Evolutionary conservation across 2,888 invertebrate species (phyloP).

Genomic region (Orthonevra nobilis): DNA sequence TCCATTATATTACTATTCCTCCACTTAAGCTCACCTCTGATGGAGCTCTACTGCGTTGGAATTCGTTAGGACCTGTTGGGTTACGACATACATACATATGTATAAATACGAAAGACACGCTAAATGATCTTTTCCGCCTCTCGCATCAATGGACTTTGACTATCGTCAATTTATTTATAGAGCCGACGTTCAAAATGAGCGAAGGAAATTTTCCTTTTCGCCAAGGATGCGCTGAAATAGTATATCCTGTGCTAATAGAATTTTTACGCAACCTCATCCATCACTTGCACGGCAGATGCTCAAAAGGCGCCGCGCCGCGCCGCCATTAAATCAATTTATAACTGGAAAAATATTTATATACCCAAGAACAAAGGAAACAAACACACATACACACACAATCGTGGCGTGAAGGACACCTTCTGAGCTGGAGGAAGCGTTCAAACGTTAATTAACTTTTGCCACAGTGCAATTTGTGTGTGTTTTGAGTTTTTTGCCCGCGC

Average conservation of each 20-base stretch:
- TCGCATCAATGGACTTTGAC: conserved; percentile 24
- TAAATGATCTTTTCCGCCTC: conserved; percentile 13
- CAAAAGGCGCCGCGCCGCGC: neutral
- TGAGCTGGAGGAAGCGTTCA: neutral
- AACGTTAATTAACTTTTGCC: conserved; percentile 47
- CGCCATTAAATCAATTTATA: too few relatives aligned
- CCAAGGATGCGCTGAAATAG: neutral
- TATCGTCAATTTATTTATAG: conserved; percentile 4
- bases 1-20: conserved; percentile 35
- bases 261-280: conserved; percentile 8
- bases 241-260: conserved; percentile 15
- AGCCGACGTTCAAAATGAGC: conserved; percentile 13
- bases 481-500: conserved; percentile 2
- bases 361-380: neutral
- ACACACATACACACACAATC: neutral
- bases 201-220: conserved; percentile 13
- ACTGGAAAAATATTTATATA: neutral
- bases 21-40: neutral
- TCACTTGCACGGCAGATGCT: neutral
- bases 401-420: neutral
- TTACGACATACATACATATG: neutral
- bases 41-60: neutral
- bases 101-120: neutral
- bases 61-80: conserved; percentile 32
- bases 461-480: conserved; percentile 11